phyloP scores from a whole-genome alignment of 1,140 invertebrate genomes.

The Araneus ventricosus region DNA sequence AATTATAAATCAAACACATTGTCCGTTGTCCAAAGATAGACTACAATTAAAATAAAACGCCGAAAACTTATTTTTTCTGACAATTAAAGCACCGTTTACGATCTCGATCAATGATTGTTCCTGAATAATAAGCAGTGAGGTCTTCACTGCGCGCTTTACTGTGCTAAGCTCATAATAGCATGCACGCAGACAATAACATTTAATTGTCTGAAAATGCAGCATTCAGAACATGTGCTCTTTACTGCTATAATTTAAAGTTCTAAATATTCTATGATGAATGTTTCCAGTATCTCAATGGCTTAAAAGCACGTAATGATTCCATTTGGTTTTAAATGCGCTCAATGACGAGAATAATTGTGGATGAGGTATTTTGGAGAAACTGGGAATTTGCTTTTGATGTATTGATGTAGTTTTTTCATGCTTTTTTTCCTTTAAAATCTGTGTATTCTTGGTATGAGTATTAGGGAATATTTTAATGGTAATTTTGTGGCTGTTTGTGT shows the following conservation, averaged over 20 bases:
- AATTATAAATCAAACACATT: not conserved
- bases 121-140: not conserved
- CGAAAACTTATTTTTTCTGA: not conserved
- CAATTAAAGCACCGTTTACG: not conserved
- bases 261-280: not conserved
- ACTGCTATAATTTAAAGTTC: slow-evolving; percentile 15
- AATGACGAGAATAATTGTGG: not conserved
- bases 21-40: not conserved
- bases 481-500: not conserved
- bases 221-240: not conserved
- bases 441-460: not conserved
- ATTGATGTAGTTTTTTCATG: not conserved
- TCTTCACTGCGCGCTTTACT: not conserved
- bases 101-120: not conserved
- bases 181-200: slow-evolving; percentile 10
- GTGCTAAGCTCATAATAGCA: not conserved
- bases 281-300: not conserved
- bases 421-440: not conserved
- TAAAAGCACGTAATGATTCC: slow-evolving; percentile 16
- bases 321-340: not conserved
- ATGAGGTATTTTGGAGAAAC: not conserved
- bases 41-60: slow-evolving; percentile 4
- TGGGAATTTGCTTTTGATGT: not conserved
- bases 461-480: not conserved
- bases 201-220: slow-evolving; percentile 3